These are phyloP conservation scores for Poeciliopsis occidentalis DNA, from an alignment of 2,113 vertebrate genomes.

Conservation along the genomic window DNA sequence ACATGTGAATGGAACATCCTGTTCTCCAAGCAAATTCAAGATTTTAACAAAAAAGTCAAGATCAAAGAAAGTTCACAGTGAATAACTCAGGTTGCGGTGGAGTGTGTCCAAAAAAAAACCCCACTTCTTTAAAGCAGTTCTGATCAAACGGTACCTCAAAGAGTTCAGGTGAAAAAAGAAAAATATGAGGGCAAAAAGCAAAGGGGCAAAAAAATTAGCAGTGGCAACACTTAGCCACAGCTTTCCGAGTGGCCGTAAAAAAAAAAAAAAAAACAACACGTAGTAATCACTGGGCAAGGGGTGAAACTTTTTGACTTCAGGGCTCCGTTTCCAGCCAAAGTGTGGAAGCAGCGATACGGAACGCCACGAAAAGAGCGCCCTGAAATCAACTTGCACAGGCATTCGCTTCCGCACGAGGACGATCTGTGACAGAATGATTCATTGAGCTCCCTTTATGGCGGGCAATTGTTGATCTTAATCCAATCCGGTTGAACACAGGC, in stretches of 20 bases:
- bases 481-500: constrained; percentile 49
- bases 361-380: constrained; percentile 28
- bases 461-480: constrained; percentile 51
- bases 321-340: not conserved
- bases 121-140: not conserved
- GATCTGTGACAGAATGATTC: constrained; percentile 42
- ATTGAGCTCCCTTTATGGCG: constrained; percentile 28
- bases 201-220: constrained; percentile 15
- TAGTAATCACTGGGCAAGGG: constrained; percentile 16
- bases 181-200: constrained; percentile 8
- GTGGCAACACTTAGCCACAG: constrained; percentile 13
- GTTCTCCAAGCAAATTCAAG: not conserved
- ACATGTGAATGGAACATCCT: not conserved
- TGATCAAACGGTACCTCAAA: constrained; percentile 28
- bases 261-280: constrained; percentile 3
- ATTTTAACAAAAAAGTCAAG: not conserved
- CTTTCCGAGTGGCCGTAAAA: constrained; percentile 9
- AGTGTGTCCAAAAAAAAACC: not conserved
- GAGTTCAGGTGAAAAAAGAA: constrained; percentile 35
- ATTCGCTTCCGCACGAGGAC: constrained; percentile 16
- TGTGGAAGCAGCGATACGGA: not conserved
- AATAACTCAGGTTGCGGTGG: not conserved
- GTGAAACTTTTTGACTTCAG: not conserved
- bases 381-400: constrained; percentile 1
- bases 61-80: not conserved